These are phyloP conservation scores for Laothoe populi DNA, from an alignment of 2,888 invertebrate species.

Conservation along the genomic window DNA sequence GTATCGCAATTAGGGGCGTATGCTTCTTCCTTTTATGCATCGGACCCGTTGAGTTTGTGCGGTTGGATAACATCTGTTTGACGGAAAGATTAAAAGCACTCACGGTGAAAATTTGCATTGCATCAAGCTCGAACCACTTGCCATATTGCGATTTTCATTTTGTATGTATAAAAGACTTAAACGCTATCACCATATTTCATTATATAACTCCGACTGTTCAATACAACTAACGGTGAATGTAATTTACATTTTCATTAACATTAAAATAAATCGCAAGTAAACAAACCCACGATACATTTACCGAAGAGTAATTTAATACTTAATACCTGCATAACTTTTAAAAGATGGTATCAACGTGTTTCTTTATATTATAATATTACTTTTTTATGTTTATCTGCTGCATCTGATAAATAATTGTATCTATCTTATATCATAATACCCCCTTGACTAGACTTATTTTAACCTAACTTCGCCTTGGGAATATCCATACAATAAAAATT, in stretches of 20 bases:
- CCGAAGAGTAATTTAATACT: neutral
- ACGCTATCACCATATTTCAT: constrained; percentile 50
- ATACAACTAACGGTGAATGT: constrained; percentile 38
- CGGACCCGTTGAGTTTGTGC: constrained; percentile 61
- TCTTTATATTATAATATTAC: neutral
- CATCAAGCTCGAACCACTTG: constrained; percentile 27
- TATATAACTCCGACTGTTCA: constrained; percentile 49
- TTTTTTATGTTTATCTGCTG: no score
- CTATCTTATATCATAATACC: no score
- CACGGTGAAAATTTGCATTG: constrained; percentile 57
- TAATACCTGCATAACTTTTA: neutral
- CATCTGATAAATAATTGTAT: no score
- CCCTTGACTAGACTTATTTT: no score
- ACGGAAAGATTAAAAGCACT: constrained; percentile 71
- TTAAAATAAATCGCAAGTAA: constrained; percentile 4
- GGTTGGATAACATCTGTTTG: constrained; percentile 74
- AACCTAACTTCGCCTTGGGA: no score
- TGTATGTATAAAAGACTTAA: constrained; percentile 33
- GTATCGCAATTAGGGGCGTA: constrained; percentile 82
- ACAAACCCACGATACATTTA: neutral
- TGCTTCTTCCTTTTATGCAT: constrained; percentile 76
- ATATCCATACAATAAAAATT: no score
- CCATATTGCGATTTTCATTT: constrained; percentile 47
- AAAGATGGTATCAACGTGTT: neutral
- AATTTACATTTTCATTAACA: constrained; percentile 44